Percentiles rank a stretch among this genome's conserved stretches.
Evolutionary conservation across 2,113 vertebrate genomes (phyloP).

Genomic region (Rattus rattus): DNA sequence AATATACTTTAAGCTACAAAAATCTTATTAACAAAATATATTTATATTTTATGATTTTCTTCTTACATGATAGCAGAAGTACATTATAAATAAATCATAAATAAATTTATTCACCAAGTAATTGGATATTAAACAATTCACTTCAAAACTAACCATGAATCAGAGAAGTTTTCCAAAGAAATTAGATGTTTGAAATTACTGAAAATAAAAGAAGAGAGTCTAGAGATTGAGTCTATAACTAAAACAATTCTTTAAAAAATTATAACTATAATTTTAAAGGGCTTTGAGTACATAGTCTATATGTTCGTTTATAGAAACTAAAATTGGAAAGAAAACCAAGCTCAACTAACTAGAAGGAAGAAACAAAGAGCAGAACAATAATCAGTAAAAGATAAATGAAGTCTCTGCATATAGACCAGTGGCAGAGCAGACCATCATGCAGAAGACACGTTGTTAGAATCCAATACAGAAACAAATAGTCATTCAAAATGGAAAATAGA

Average conservation of each 20-base stretch:
- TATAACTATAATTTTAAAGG: background rate
- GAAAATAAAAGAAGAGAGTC: background rate
- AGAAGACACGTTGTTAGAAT: background rate
- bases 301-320: background rate
- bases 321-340: background rate
- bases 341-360: background rate
- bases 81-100: background rate
- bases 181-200: background rate
- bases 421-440: background rate
- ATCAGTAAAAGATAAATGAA: background rate
- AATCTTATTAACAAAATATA: background rate
- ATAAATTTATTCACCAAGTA: background rate
- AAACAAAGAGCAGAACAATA: background rate
- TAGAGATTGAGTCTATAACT: background rate
- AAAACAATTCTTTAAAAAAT: background rate
- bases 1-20: background rate
- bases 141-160: background rate
- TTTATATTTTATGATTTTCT: background rate
- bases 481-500: background rate
- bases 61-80: background rate
- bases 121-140: background rate
- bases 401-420: background rate
- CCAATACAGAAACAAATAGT: background rate
- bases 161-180: background rate
- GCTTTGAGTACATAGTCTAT: background rate